Base-by-base conservation (phyloP, 2,888 invertebrate genomes). In the Micoletzkya japonica region DNA sequence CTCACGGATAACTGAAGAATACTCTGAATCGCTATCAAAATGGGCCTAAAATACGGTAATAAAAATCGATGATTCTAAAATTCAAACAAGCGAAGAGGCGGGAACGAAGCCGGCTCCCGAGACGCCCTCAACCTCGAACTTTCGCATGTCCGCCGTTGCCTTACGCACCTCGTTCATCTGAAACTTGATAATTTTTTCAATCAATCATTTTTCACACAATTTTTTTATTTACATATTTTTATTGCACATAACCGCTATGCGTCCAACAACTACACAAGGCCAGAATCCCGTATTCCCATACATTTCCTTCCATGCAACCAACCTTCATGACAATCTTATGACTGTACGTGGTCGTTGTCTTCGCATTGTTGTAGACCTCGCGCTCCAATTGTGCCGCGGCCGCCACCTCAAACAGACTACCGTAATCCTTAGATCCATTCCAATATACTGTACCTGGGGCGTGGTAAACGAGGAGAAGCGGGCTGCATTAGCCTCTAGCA, bases 291-390 rank as follows among this genome's bases (percentile, higher is more conserved):
- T n/a, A n/a, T n/a, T n/a, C n/a, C n/a, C 49, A 44, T 17, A 44
- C 49, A 44, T 14, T 17, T 44, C 49, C 14, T 44, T 54, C 56
- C 56, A n/a, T n/a, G n/a, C 30, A 10, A 52, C 14, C 30, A 4
- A 79, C 79, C 72, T 79, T 76, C 26, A 70, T 61, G 4, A 74
- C 70, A n/a, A 57, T 71, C 59, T 78, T 78, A 59, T 74, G 74
- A 28, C 70, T 73, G 70, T 79, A 79, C 26, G 74, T 73, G 24
- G 74, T 75, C 14, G 75, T 73, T 10, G 70, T 77, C 52, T 78
- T 79, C 39, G 71, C 61, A 36, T 52, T 61, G 14, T 59, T 63
- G 52, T 69, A 78, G 66, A 74, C 57, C 24, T 60, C 70, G 57
- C 72, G 75, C 57, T 79, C 79, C 54, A 79, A 10, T 54, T 72